Evolutionary conservation across 2,888 invertebrate genomes (phyloP).

Genomic region (Oxycera nigricornis): DNA sequence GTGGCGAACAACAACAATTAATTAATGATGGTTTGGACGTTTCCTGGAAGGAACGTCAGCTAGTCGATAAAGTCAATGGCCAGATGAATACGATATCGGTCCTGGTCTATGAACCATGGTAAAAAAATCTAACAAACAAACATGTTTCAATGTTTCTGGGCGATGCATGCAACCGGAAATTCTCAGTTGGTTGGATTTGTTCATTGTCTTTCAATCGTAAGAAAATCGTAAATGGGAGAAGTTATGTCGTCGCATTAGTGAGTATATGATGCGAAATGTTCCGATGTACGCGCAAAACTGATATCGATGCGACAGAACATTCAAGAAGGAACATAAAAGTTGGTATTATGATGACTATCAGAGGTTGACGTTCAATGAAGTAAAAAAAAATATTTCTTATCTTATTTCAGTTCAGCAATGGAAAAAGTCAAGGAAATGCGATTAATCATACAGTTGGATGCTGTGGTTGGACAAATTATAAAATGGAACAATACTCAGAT

Average conservation of each 20-base stretch:
- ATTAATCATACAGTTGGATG: too few species aligned
- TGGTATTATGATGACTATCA: not conserved
- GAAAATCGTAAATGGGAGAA: conserved; percentile 20
- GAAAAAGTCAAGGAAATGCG: too few species aligned
- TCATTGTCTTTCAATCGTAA: not conserved
- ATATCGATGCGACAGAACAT: not conserved
- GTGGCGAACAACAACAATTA: conserved; percentile 8
- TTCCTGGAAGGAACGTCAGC: not conserved
- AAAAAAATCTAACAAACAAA: too few species aligned
- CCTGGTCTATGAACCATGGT: not conserved
- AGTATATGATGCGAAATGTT: not conserved
- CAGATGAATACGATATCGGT: not conserved
- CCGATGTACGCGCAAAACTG: not conserved
- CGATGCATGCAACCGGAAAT: conserved; percentile 19
- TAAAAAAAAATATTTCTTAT: too few species aligned
- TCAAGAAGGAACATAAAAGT: not conserved
- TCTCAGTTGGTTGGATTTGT: conserved; percentile 1
- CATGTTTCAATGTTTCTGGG: not conserved
- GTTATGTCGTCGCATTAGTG: not conserved
- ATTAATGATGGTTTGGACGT: conserved; percentile 19
- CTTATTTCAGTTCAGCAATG: too few species aligned
- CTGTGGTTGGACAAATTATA: too few species aligned
- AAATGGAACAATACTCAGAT: too few species aligned
- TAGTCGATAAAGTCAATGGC: not conserved
- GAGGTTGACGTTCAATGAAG: conserved; percentile 17